Evolutionary conservation across 2,797 vertebrate genomes (phyloP), one percentile per base, ranked within the genome.

Genomic region (Tiaroga cobitis): DNA sequence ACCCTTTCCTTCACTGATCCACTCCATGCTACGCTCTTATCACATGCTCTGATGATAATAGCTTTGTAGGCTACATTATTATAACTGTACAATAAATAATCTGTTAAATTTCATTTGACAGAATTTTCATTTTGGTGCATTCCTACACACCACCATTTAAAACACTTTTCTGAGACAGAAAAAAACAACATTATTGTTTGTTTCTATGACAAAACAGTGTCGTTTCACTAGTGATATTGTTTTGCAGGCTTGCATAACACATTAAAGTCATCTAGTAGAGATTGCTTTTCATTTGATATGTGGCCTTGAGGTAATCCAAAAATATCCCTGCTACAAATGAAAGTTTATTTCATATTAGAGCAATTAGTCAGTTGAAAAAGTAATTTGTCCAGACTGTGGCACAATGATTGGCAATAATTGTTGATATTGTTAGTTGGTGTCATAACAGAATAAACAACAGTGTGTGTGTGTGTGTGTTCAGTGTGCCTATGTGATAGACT

Each of bases 341-440:
- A 76, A 59, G 32, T 59, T 59, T 39, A 37, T 59, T 26, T 39
- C 75, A 18, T 16, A 77, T 59, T 18, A 18, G 13, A 39, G 15
- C 34, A 59, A 39, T 76, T 59, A 75, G 10, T 39, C 51, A 77
- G 21, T 8, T 5, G 16, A 54, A 34, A 77, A 59, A 77, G 34
- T 18, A 39, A 59, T 26, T 39, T 59, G 34, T 59, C 4, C 72
- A 85, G 67, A 51, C 65, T 82, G 63, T 54, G 65, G 41, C 43
- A 16, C 56, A 74, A 67, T 80, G 61, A 80, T 85, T 81, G 26
- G 49, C 51, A 37, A 56, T 70, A 76, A 70, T 86, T 78, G 56
- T n/a, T 8, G 39, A 61, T 76, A 37, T 86, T 75, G 46, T 75
- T 77, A 34, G 73, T 70, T 69, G 56, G 81, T 80, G 72, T 76